phyloP scores from a whole-genome alignment of 1,140 invertebrate genomes.

The Samia ricini region DNA sequence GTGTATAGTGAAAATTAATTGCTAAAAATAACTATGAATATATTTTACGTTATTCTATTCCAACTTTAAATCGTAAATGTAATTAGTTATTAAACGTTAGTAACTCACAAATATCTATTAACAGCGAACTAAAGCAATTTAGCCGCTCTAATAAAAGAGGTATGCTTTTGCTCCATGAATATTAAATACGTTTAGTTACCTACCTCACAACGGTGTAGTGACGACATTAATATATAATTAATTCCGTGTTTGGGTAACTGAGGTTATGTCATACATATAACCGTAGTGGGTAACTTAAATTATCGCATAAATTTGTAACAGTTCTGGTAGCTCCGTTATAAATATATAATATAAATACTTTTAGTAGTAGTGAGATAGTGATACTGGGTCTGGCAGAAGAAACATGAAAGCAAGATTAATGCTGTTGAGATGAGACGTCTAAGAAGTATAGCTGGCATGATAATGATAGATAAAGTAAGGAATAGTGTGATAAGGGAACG shows the following conservation, averaged over 20 bases:
- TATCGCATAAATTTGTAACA: not conserved
- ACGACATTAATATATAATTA: slow-evolving; percentile 24
- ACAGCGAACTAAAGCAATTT: slow-evolving; percentile 18
- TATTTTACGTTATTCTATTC: not conserved
- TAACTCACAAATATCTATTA: slow-evolving; percentile 15
- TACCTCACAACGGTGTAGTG: slow-evolving; percentile 7
- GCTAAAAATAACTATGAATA: not conserved
- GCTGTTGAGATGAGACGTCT: no score
- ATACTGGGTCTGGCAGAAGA: no score
- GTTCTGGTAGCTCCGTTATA: not conserved
- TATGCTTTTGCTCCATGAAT: slow-evolving; percentile 23
- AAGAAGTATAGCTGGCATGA: no score
- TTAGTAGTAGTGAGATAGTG: no score
- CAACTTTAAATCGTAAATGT: not conserved
- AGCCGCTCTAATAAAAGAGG: slow-evolving; percentile 17
- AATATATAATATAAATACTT: no score
- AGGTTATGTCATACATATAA: not conserved
- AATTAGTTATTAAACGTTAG: not conserved
- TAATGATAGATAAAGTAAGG: no score
- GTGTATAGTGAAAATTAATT: not conserved
- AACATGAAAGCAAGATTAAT: no score
- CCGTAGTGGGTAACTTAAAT: not conserved
- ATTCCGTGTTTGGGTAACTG: slow-evolving; percentile 16
- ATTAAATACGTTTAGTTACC: slow-evolving; percentile 21
- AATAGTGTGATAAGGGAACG: no score